phyloP scores from a whole-genome alignment of 2,888 invertebrate genomes.

The Allophyes oxyacanthae region DNA sequence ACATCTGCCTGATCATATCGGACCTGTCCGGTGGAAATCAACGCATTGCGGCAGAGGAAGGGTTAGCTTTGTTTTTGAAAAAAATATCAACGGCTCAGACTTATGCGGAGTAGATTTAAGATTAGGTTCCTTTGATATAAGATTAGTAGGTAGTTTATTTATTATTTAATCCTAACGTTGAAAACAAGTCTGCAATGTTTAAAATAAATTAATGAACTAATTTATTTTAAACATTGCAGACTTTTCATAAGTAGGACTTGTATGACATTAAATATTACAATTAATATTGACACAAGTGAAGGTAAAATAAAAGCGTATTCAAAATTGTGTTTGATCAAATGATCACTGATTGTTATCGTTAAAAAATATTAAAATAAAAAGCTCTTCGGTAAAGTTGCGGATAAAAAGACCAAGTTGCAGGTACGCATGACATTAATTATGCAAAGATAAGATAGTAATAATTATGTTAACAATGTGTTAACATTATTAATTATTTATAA shows the following conservation, averaged over 20 bases:
- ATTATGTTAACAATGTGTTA: conserved; percentile 26
- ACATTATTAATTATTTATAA: conserved; percentile 27
- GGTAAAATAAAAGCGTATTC: too few relatives aligned
- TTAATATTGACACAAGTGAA: too few relatives aligned
- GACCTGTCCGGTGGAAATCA: conserved; percentile 79
- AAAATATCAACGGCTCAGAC: conserved; percentile 43
- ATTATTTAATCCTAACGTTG: conserved; percentile 12
- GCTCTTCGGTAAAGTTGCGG: neutral
- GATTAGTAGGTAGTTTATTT: conserved; percentile 11
- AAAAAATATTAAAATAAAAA: neutral
- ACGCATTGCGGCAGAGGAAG: conserved; percentile 68
- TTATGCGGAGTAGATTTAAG: conserved; percentile 26
- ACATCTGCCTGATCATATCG: conserved; percentile 86
- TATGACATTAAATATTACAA: too few relatives aligned
- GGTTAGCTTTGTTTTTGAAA: conserved; percentile 66
- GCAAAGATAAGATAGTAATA: conserved; percentile 28
- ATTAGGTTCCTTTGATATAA: conserved; percentile 31
- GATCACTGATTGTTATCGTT: neutral
- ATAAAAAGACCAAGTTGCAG: neutral
- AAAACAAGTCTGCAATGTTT: neutral
- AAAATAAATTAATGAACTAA: too few relatives aligned
- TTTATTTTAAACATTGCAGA: too few relatives aligned
- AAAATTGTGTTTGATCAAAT: neutral
- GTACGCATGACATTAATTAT: conserved; percentile 18
- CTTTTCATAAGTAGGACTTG: too few relatives aligned